These are phyloP conservation scores for Serrognathus titanus DNA, from an alignment of 2,888 invertebrate species.

Conservation along the genomic window DNA sequence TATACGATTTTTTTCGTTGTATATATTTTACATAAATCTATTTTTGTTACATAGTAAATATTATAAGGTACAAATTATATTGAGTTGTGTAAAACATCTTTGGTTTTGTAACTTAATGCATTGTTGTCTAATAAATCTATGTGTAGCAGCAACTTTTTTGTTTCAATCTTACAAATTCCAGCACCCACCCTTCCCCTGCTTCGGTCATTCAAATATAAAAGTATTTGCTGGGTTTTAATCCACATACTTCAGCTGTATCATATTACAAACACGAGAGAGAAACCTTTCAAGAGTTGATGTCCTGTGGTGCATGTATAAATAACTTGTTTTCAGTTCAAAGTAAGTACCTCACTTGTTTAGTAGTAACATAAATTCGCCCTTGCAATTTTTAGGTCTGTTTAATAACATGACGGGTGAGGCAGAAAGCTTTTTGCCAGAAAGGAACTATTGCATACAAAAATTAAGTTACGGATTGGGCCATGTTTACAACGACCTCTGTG, in stretches of 20 bases:
- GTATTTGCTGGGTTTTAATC: no score
- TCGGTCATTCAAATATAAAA: no score
- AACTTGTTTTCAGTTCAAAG: not conserved
- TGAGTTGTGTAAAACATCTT: not conserved
- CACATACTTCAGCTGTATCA: no score
- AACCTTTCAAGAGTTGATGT: no score
- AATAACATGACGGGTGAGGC: not conserved
- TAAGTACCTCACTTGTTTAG: not conserved
- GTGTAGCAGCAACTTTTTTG: no score
- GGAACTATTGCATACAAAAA: slow-evolving; percentile 42
- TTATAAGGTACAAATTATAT: not conserved
- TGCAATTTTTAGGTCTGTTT: not conserved
- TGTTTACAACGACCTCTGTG: slow-evolving; percentile 87
- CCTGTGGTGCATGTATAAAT: not conserved
- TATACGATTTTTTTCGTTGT: not conserved
- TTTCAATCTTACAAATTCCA: no score
- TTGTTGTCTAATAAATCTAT: no score
- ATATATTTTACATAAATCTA: not conserved
- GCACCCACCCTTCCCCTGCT: no score
- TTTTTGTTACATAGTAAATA: not conserved
- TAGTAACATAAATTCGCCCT: not conserved
- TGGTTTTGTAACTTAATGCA: no score
- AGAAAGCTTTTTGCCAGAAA: not conserved
- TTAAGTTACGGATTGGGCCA: slow-evolving; percentile 71
- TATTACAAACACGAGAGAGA: no score